Evolutionary conservation across 1,140 invertebrate species (phyloP).

Genomic region (Atta texana): DNA sequence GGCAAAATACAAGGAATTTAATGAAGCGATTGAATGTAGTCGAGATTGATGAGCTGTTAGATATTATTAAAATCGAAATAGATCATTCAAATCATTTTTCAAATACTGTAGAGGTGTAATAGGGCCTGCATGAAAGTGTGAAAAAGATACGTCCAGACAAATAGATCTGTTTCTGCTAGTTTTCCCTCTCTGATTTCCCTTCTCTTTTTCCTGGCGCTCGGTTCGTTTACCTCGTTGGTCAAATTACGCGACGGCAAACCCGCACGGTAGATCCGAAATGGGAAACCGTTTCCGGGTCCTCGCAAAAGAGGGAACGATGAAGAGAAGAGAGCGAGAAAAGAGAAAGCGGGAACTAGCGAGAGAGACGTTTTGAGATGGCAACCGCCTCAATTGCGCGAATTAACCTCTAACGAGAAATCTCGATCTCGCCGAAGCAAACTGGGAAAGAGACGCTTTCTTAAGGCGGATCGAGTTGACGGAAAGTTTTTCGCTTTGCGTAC

Average conservation of each 20-base stretch:
- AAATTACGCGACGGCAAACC: conserved; percentile 63
- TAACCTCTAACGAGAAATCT: conserved; percentile 82
- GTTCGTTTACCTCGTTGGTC: conserved; percentile 61
- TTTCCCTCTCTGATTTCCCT: conserved; percentile 35
- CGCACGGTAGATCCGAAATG: conserved; percentile 62
- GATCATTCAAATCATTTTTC: neutral
- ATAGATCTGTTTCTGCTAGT: conserved; percentile 27
- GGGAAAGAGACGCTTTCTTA: conserved; percentile 63
- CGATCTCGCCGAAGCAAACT: conserved; percentile 63
- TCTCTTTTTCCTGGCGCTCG: conserved; percentile 56
- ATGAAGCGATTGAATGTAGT: neutral
- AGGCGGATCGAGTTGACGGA: conserved; percentile 37
- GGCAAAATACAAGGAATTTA: neutral
- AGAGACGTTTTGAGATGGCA: conserved; percentile 78
- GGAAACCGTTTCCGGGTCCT: conserved; percentile 62
- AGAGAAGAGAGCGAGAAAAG: conserved; percentile 31
- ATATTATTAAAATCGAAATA: neutral
- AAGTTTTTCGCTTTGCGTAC: conserved; percentile 44
- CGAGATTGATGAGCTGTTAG: neutral
- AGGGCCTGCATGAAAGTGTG: conserved; percentile 16
- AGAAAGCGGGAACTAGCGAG: conserved; percentile 2
- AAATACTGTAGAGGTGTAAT: neutral
- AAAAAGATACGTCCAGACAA: conserved; percentile 29
- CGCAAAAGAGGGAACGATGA: conserved; percentile 20
- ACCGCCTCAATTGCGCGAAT: conserved; percentile 82